Evolutionary conservation across 1,140 invertebrate genomes (phyloP), one percentile per base, ranked within the genome.

Genomic region (Olivierus martensii): DNA sequence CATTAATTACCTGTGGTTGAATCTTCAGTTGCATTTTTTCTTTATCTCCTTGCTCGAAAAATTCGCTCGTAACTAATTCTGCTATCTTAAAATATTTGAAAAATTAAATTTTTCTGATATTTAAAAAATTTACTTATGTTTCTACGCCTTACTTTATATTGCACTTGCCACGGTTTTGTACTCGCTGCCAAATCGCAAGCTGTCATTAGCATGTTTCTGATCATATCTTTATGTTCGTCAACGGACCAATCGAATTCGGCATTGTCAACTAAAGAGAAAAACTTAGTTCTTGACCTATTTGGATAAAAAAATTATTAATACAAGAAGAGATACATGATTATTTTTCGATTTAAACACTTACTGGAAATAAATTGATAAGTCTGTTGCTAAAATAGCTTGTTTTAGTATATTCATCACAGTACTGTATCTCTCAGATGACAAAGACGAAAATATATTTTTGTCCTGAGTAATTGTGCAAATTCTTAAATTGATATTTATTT

Each of bases 151-250:
- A 55, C 53, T 41, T 73, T 77, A 61, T 87, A 83, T 69, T 96
- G 91, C 49, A 92, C 81, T 35, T 87, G 81, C 92, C 92, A 96
- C 0, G 91, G 90, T 72, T 96, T 96, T 17, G 87, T 90, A 58
- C 94, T 95, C 52, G 91, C 91, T 44, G 88, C 87, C 41, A 96
- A 75, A 77, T 96, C 91, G 72, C 90, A 95, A 34, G 90, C 88
- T 39, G 91, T 95, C 91, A 96, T 95, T 68, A 91, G 75, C 88
- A 95, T 95, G 3, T 84, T 88, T 38, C 90, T 73, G 46, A 62
- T 52, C 3, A 63, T 54, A 49, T 59, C 61, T 28, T 59, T 47
- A 43, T 63, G 61, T n/a, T 49, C 59, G 22, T 65, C 63, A 36
- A 50, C 46, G n/a, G 60, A 55, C 63, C 63, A 65, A 45, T 62